Evolutionary conservation across 2,797 vertebrate genomes (phyloP).

Genomic region (Cossypha polioptera): DNA sequence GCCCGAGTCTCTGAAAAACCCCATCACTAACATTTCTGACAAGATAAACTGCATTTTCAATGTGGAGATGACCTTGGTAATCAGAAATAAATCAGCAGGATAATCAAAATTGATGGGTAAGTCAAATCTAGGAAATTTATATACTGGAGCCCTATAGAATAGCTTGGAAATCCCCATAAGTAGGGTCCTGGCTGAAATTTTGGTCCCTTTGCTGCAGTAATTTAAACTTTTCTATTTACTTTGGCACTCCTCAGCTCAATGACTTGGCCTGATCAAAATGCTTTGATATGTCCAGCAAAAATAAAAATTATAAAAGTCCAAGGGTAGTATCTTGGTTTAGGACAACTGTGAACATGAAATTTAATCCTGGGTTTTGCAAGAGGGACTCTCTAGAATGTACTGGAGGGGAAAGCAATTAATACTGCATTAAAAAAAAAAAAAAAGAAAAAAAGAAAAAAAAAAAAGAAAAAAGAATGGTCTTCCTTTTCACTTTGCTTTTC

Average conservation of each 20-base stretch:
- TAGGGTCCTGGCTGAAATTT: constrained; percentile 52
- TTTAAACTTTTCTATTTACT: constrained; percentile 75
- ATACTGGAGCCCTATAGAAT: constrained; percentile 52
- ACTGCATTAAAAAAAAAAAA: not conserved
- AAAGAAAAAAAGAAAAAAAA: too few species aligned
- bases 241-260: constrained; percentile 72
- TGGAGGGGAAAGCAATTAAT: constrained; percentile 39
- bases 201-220: constrained; percentile 67
- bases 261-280: constrained; percentile 75
- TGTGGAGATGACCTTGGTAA: constrained; percentile 62
- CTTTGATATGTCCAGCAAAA: constrained; percentile 75
- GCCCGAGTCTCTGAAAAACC: constrained; percentile 27
- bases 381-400: constrained; percentile 26
- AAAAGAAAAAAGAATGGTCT: not conserved
- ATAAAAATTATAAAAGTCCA: constrained; percentile 58
- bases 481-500: constrained; percentile 44
- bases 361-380: constrained; percentile 46
- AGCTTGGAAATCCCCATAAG: constrained; percentile 55
- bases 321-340: constrained; percentile 68
- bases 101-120: constrained; percentile 62
- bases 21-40: constrained; percentile 48
- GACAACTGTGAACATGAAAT: constrained; percentile 71
- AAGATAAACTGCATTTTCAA: constrained; percentile 65
- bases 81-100: constrained; percentile 68
- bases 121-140: constrained; percentile 69